Evolutionary conservation across 2,888 invertebrate species (phyloP).

Genomic region (Trichopria drosophilae): DNA sequence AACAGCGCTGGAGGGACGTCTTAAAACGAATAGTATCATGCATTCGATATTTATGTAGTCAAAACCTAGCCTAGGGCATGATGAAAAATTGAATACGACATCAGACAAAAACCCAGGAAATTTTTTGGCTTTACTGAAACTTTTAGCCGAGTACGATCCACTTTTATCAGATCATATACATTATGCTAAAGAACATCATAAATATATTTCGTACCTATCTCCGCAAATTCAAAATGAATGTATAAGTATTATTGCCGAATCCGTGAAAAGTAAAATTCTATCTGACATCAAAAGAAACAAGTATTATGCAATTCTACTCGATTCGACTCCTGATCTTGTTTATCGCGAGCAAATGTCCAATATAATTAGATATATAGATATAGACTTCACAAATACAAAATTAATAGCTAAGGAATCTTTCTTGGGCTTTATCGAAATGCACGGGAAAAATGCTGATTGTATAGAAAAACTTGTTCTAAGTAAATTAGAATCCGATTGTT

Average conservation of each 20-base stretch:
- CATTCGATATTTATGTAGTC: slow-evolving; percentile 6
- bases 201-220: slow-evolving; percentile 34
- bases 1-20: slow-evolving; percentile 17
- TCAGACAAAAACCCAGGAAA: slow-evolving; percentile 20
- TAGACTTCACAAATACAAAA: slow-evolving; percentile 32
- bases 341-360: slow-evolving; percentile 36
- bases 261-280: slow-evolving; percentile 31
- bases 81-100: slow-evolving; percentile 13
- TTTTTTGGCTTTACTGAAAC: slow-evolving; percentile 16
- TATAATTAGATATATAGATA: slow-evolving; percentile 30
- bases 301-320: slow-evolving; percentile 36
- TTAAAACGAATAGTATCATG: slow-evolving; percentile 16
- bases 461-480: slow-evolving; percentile 32
- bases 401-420: slow-evolving; percentile 36
- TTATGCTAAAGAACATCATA: slow-evolving; percentile 27
- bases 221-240: slow-evolving; percentile 38
- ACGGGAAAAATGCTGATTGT: slow-evolving; percentile 34
- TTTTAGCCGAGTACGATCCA: slow-evolving; percentile 23
- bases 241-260: slow-evolving; percentile 30
- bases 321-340: slow-evolving; percentile 35
- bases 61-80: slow-evolving; percentile 22
- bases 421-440: slow-evolving; percentile 37
- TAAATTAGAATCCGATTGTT: slow-evolving; percentile 15
- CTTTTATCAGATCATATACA: slow-evolving; percentile 31
- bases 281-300: slow-evolving; percentile 33